Evolutionary conservation across 2,797 vertebrate species (phyloP).

Genomic region (Thaleichthys pacificus): DNA sequence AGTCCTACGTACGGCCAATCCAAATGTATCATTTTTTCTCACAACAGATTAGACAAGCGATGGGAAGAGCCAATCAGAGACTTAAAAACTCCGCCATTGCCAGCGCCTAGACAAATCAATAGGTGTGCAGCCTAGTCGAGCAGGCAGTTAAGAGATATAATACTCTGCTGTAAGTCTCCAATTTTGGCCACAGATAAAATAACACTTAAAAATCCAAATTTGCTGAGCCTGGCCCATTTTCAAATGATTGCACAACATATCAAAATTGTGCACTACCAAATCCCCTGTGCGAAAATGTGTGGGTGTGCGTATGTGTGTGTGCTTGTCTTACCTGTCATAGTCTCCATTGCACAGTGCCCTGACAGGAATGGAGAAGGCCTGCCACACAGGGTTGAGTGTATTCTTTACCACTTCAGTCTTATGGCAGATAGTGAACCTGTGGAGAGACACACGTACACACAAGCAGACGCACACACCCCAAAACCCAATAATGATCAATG

Average conservation of each 20-base stretch:
- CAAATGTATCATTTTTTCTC: constrained; percentile 5
- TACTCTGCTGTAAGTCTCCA: constrained; percentile 28
- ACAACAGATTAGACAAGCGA: constrained; percentile 48
- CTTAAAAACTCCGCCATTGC: constrained; percentile 33
- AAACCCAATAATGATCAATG: constrained; percentile 10
- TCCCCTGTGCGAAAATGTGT: neutral
- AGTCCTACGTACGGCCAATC: no score
- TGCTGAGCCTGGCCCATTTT: constrained; percentile 25
- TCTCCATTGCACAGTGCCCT: constrained; percentile 93
- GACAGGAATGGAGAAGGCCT: constrained; percentile 89
- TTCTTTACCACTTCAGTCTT: constrained; percentile 94
- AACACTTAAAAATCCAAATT: constrained; percentile 52
- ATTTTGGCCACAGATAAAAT: constrained; percentile 48
- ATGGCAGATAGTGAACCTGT: constrained; percentile 95
- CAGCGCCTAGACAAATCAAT: constrained; percentile 54
- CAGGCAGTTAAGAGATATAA: constrained; percentile 15
- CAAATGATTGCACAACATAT: constrained; percentile 31
- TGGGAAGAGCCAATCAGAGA: constrained; percentile 50
- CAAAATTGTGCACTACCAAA: constrained; percentile 11
- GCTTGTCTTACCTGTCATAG: constrained; percentile 81
- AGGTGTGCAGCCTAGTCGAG: constrained; percentile 28
- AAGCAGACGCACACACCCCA: neutral
- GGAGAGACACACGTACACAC: constrained; percentile 8
- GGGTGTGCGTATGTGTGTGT: neutral
- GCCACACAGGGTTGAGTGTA: constrained; percentile 90